Base-by-base conservation (phyloP, 2,888 invertebrate species). In the Steinernema scapterisci region DNA sequence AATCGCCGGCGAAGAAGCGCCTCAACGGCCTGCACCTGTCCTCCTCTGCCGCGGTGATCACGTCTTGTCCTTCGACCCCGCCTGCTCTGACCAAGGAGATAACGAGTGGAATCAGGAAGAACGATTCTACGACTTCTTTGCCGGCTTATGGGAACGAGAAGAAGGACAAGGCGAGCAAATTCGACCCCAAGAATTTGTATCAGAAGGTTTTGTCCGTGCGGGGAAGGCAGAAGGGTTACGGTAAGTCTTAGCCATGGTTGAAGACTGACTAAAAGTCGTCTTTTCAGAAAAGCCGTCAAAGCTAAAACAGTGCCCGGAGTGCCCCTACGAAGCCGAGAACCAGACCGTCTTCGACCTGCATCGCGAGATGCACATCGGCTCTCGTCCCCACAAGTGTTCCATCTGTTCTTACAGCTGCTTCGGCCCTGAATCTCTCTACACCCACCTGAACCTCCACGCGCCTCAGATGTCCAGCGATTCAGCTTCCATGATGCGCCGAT, bases 321-420 rank as follows among this genome's bases (percentile, higher is more conserved):
- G 82, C 38, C 77, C 77, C 0, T 77, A 78, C 63, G 74, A 63
- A 52, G 63, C 73, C 23, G 51, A 45, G 23, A 76, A 78, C 46
- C 25, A 48, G 11, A 73, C 73, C 31, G 48, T 78, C 38, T 70
- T 75, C 44, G 72, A 73, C 16, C 63, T 79, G 9, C 84, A 84
- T 73, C 70, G 72, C 16, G 79, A 78, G 21, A 78, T 81, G 78
- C 79, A 79, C 70, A 21, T 25, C 23, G 76, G 76, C 38, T 51
- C 48, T 9, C 75, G 81, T 5, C 79, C 80, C 21, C 79, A 76
- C 56, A 46, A 46, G 9, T 84, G 84, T 74, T 77, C 76, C 45
- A 77, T 83, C 16, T 81, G 80, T 73, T 70, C 77, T 0, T 82
- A 77, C 73, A 72, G 71, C 25, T 81, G 81, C 73, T 77, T 77